A percentile compares a stretch with the other conserved stretches of the same genome.
Evolutionary conservation across 2,113 vertebrate species (phyloP).

Genomic region (Tetrao urogallus): DNA sequence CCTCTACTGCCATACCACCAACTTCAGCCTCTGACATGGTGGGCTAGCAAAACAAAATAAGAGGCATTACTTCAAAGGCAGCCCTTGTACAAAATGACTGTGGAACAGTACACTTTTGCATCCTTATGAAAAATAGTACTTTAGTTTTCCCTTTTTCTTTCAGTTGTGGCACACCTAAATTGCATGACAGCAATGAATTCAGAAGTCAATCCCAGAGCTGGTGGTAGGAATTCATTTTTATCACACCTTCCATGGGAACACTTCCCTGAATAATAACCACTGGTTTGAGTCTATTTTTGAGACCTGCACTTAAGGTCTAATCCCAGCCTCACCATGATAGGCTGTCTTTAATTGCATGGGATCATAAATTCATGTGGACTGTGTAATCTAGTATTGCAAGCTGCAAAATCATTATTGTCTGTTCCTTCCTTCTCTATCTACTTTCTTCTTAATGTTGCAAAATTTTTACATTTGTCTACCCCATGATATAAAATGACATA

Average conservation of each 20-base stretch:
- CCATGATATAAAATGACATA: constrained; percentile 3
- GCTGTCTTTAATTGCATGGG: neutral
- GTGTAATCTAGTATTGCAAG: neutral
- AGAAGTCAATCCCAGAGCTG: neutral
- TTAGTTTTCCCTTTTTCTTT: neutral
- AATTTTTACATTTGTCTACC: neutral
- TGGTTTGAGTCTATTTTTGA: neutral
- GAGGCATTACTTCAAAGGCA: too few relatives aligned
- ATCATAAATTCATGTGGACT: neutral
- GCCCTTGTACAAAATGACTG: neutral
- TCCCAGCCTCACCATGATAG: neutral
- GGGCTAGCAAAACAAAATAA: too few relatives aligned
- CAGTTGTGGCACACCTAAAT: neutral
- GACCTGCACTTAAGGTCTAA: neutral
- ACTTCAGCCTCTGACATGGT: too few relatives aligned
- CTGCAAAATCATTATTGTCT: neutral
- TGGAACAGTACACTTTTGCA: neutral
- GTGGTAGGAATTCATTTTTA: neutral
- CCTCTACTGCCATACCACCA: too few relatives aligned
- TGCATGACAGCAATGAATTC: neutral
- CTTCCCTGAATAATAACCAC: neutral
- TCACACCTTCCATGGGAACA: neutral
- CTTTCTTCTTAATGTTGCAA: neutral
- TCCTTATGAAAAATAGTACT: neutral
- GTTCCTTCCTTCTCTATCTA: neutral